These are phyloP conservation scores for Salvelinus namaycush DNA, from an alignment of 2,113 vertebrate genomes.

Conservation along the genomic window DNA sequence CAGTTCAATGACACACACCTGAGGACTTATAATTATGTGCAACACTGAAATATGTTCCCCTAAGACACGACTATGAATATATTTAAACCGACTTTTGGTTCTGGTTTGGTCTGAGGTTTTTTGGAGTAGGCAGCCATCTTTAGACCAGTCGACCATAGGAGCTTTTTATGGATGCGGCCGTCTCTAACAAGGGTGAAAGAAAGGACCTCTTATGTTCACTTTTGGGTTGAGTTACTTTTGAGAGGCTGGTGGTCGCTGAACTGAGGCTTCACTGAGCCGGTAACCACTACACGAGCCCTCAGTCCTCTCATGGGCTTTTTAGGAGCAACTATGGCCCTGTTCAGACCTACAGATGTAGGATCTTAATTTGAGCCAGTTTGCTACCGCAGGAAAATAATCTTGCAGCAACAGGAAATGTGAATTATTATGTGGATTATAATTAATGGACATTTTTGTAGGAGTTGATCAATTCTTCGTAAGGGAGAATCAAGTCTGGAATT, in stretches of 20 bases:
- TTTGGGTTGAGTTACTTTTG: conserved; percentile 75
- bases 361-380: too few relatives aligned
- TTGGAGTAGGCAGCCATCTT: conserved; percentile 53
- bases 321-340: conserved; percentile 46
- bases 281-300: conserved; percentile 72
- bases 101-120: conserved; percentile 49
- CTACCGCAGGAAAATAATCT: too few relatives aligned
- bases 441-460: too few relatives aligned
- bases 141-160: conserved; percentile 48
- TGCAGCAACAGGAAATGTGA: too few relatives aligned
- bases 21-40: too few relatives aligned
- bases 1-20: neutral
- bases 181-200: conserved; percentile 64
- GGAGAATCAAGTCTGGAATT: too few relatives aligned
- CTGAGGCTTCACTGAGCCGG: conserved; percentile 76
- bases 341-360: conserved; percentile 38
- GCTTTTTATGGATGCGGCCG: conserved; percentile 71
- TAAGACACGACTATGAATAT: neutral
- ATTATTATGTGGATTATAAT: too few relatives aligned
- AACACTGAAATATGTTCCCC: too few relatives aligned
- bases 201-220: conserved; percentile 75
- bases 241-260: conserved; percentile 66
- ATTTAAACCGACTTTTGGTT: too few relatives aligned
- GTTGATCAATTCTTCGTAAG: too few relatives aligned
- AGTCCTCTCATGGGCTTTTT: conserved; percentile 66